Conservation (phyloP, 2,797 vertebrate genomes). For the Anabas testudineus region DNA sequence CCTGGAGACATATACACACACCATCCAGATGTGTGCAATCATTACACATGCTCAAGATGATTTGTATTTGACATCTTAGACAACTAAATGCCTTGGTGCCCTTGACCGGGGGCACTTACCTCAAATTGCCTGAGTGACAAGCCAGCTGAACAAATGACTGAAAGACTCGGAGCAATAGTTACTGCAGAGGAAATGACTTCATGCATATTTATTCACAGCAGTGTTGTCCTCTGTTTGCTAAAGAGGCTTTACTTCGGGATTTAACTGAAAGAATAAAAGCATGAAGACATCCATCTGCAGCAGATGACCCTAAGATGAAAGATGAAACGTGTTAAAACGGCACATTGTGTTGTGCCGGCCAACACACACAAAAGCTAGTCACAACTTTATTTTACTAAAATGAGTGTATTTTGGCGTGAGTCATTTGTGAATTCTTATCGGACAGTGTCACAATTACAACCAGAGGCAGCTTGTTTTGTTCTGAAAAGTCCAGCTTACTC, state of each 20-base stretch:
- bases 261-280: conserved; percentile 8
- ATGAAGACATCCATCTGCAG: conserved; percentile 15
- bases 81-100: conserved; percentile 31
- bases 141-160: conserved; percentile 55
- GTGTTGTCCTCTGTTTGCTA: conserved; percentile 13
- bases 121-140: conserved; percentile 50
- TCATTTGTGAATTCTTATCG: conserved; percentile 37
- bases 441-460: conserved; percentile 33
- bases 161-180: conserved; percentile 43
- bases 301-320: conserved; percentile 8
- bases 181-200: conserved; percentile 31
- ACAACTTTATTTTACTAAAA: conserved; percentile 21
- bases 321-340: conserved; percentile 36
- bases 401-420: conserved; percentile 16
- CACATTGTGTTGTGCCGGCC: conserved; percentile 27
- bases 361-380: conserved; percentile 33
- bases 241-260: conserved; percentile 12
- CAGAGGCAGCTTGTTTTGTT: conserved; percentile 40
- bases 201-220: conserved; percentile 35
- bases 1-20: background rate
- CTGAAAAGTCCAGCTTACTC: conserved; percentile 25
- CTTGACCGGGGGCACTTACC: conserved; percentile 51
- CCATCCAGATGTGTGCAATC: no score
- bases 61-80: background rate
- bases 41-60: background rate